A percentile compares a stretch with the other conserved stretches of the same genome.
phyloP scores from a whole-genome alignment of 2,113 vertebrate species.

The Seriola dumerili region DNA sequence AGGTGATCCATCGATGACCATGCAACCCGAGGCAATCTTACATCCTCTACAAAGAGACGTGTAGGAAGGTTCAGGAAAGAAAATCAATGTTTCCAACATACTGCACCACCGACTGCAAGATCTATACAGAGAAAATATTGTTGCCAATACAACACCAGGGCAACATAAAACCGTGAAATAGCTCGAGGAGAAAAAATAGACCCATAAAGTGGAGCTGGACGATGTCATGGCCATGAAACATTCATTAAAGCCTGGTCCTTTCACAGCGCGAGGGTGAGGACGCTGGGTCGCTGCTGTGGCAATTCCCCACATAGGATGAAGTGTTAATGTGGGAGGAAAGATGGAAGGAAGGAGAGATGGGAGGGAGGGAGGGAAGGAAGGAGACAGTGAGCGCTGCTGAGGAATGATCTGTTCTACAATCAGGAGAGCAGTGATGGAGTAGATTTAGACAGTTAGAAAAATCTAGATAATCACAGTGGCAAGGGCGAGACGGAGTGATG shows the following conservation, averaged over 20 bases:
- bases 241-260: conserved; percentile 56
- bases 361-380: neutral
- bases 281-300: neutral
- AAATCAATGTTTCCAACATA: conserved; percentile 65
- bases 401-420: neutral
- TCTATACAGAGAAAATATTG: conserved; percentile 68
- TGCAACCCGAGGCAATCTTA: conserved; percentile 45
- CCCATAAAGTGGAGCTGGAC: conserved; percentile 55
- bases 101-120: conserved; percentile 31
- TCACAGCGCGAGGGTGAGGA: conserved; percentile 21
- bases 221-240: conserved; percentile 52
- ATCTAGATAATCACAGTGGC: neutral
- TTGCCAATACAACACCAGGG: conserved; percentile 48
- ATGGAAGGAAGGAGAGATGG: neutral
- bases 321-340: neutral
- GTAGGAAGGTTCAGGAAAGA: conserved; percentile 54
- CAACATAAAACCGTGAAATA: conserved; percentile 38
- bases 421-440: neutral
- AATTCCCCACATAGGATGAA: neutral
- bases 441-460: neutral
- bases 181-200: conserved; percentile 45
- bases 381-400: neutral
- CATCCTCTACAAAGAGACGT: conserved; percentile 54
- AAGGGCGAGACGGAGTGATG: neutral
- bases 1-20: conserved; percentile 50